These are phyloP conservation scores for Tauraco erythrolophus DNA, from an alignment of 2,113 vertebrate genomes.

Conservation along the genomic window DNA sequence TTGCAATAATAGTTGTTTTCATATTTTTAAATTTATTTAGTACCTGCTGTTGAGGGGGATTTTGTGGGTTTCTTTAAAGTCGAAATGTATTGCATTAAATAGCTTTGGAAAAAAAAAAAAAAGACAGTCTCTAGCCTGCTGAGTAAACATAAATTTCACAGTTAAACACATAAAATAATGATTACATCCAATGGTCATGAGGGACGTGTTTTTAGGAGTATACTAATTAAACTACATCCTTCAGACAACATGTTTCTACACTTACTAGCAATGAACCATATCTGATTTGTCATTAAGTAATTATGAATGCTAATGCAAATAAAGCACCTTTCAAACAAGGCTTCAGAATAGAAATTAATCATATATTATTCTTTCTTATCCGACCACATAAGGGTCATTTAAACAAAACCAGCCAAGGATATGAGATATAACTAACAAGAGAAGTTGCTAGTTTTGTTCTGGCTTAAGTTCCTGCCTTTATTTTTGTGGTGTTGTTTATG, in stretches of 20 bases:
- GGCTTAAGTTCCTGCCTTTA: not conserved
- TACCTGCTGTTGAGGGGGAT: conserved; percentile 51
- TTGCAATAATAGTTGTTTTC: conserved; percentile 33
- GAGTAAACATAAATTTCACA: conserved; percentile 84
- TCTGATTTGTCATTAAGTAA: conserved; percentile 98
- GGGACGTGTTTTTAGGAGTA: conserved; percentile 89
- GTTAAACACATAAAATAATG: conserved; percentile 90
- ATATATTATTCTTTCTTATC: conserved; percentile 75
- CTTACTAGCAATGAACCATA: conserved; percentile 92
- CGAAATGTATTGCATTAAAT: conserved; percentile 58
- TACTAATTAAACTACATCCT: conserved; percentile 93
- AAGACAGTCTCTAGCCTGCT: conserved; percentile 58
- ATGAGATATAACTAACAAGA: not conserved
- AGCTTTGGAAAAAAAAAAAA: conserved; percentile 11
- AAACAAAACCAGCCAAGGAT: conserved; percentile 52
- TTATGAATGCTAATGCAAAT: conserved; percentile 98
- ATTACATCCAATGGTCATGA: conserved; percentile 83
- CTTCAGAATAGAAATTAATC: conserved; percentile 79
- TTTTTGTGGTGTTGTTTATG: not conserved
- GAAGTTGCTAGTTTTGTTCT: conserved; percentile 5
- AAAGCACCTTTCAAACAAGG: conserved; percentile 89
- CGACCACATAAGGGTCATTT: conserved; percentile 75
- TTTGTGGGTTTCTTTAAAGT: conserved; percentile 58
- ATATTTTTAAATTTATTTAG: conserved; percentile 52
- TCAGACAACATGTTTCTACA: conserved; percentile 89